Evolutionary conservation across 2,888 invertebrate genomes (phyloP).

Genomic region (Dryadula phaetusa): DNA sequence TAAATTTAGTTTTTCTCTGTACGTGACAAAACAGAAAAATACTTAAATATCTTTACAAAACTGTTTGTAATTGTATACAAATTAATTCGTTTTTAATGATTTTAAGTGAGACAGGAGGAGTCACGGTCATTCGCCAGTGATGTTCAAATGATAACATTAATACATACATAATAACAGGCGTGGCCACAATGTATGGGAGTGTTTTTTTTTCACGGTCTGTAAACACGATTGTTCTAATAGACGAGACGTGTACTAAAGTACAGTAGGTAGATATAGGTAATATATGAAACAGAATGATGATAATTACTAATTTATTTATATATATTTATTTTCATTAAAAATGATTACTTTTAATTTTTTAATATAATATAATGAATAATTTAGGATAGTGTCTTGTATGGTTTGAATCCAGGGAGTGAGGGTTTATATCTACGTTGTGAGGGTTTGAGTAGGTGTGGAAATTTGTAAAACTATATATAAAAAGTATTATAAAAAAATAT

Average conservation of each 20-base stretch:
- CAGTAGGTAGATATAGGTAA: neutral
- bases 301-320: neutral
- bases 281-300: neutral
- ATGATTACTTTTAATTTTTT: neutral
- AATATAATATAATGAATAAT: neutral
- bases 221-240: slow-evolving; percentile 52
- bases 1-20: too few species aligned
- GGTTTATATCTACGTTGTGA: slow-evolving; percentile 19
- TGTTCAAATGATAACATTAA: slow-evolving; percentile 39
- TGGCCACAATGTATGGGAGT: slow-evolving; percentile 65
- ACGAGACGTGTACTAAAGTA: neutral
- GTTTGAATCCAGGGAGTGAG: neutral
- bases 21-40: neutral
- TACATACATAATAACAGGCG: slow-evolving; percentile 63
- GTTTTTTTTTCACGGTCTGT: slow-evolving; percentile 65
- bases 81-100: slow-evolving; percentile 13
- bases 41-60: too few species aligned
- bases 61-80: neutral
- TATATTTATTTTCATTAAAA: too few species aligned
- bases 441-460: slow-evolving; percentile 1
- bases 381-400: neutral
- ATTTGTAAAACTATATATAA: neutral
- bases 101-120: slow-evolving; percentile 11
- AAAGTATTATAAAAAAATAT: neutral
- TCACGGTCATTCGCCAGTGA: slow-evolving; percentile 11